Conservation (phyloP, 2,888 invertebrate species). For the Perizoma flavofasciatum region DNA sequence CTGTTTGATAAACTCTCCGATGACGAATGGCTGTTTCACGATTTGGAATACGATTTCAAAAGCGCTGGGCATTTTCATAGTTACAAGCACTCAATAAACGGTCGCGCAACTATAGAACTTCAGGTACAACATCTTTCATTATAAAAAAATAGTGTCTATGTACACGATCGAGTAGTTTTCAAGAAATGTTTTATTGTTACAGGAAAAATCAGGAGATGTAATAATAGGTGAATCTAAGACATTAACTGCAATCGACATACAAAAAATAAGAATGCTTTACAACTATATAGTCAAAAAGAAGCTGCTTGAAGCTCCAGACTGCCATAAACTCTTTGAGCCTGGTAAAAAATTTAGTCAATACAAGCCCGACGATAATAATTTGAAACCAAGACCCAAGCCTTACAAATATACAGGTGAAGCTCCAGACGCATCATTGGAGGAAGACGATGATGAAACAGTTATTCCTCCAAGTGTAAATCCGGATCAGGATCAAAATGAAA, state of each 20-base stretch:
- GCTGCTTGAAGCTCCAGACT: slow-evolving; percentile 44
- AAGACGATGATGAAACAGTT: not conserved
- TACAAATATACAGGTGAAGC: slow-evolving; percentile 46
- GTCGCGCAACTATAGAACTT: slow-evolving; percentile 56
- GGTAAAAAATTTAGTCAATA: slow-evolving; percentile 43
- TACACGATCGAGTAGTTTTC: not conserved
- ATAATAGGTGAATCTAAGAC: slow-evolving; percentile 36
- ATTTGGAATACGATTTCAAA: slow-evolving; percentile 55
- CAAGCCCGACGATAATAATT: slow-evolving; percentile 16
- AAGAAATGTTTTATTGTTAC: slow-evolving; percentile 9
- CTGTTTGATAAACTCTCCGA: slow-evolving; percentile 52
- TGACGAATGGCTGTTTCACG: slow-evolving; percentile 63
- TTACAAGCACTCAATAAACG: slow-evolving; percentile 58
- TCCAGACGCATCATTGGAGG: not conserved
- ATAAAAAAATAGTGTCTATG: not conserved
- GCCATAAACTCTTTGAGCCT: slow-evolving; percentile 55
- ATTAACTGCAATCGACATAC: slow-evolving; percentile 51
- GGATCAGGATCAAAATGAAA: not conserved
- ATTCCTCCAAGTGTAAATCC: not conserved
- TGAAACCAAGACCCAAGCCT: slow-evolving; percentile 48
- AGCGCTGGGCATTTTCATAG: slow-evolving; percentile 64
- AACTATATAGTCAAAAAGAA: slow-evolving; percentile 51
- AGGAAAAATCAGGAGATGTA: slow-evolving; percentile 16
- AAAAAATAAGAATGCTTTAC: slow-evolving; percentile 64
- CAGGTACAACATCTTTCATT: slow-evolving; percentile 39